Evolutionary conservation across 2,888 invertebrate genomes (phyloP).

Genomic region (Polymixis lichenea): DNA sequence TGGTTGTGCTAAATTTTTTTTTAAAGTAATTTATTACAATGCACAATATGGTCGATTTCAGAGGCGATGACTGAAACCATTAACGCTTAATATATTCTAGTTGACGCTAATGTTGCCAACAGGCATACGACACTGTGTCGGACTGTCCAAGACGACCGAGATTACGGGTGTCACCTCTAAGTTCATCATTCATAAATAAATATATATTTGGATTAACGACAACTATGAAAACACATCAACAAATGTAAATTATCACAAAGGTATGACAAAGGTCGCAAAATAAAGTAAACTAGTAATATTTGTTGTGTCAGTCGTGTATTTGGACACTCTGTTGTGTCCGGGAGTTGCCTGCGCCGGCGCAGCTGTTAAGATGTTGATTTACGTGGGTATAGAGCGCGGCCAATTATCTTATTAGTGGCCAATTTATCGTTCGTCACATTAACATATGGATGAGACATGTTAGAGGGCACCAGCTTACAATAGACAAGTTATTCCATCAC

Average conservation of each 20-base stretch:
- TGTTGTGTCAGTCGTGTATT: constrained; percentile 61
- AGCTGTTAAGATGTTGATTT: constrained; percentile 89
- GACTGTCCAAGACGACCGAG: constrained; percentile 28
- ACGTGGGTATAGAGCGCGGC: constrained; percentile 86
- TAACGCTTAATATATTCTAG: constrained; percentile 60
- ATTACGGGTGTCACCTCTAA: constrained; percentile 44
- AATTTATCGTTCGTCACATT: constrained; percentile 89
- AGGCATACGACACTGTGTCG: constrained; percentile 21
- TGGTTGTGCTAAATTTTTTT: constrained; percentile 56
- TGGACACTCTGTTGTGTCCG: constrained; percentile 71
- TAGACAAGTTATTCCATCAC: constrained; percentile 42
- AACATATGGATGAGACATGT: constrained; percentile 82
- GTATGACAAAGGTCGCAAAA: constrained; percentile 57
- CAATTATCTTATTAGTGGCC: constrained; percentile 90
- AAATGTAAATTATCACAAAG: constrained; percentile 43
- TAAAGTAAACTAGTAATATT: constrained; percentile 64
- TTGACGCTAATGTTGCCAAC: constrained; percentile 54
- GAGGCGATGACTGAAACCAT: constrained; percentile 58
- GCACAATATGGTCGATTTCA: constrained; percentile 58
- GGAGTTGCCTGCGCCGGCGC: constrained; percentile 72
- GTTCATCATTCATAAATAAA: constrained; percentile 55
- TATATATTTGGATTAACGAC: constrained; percentile 30
- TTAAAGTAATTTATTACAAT: constrained; percentile 61
- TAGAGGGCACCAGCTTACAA: constrained; percentile 69
- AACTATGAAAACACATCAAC: constrained; percentile 43